Evolutionary conservation across 2,113 vertebrate species (phyloP), one percentile per base, ranked within the genome.

Genomic region (Dasyurus viverrinus): DNA sequence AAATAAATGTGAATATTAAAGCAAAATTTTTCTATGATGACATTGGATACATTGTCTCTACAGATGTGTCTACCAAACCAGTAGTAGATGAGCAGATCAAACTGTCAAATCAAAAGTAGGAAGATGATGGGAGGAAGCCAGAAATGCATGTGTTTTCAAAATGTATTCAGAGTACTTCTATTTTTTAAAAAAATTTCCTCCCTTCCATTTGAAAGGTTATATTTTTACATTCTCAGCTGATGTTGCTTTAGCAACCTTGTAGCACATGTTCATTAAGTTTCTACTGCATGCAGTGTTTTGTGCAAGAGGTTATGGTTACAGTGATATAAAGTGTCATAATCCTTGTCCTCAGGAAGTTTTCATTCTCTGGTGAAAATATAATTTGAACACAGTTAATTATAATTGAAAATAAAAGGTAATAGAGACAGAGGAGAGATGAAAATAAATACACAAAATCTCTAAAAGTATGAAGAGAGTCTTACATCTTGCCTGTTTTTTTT

Each of bases 141-240:
- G 27, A 7, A 57, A 54, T 50, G n/a, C 12, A 53, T 0, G 1
- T 55, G 60, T 90, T n/a, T 92, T 54, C 90, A 93, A 68, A 91
- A 92, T 91, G 52, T 26, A 50, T 54, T 30, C 24, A 19, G 27
- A 60, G 23, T 90, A 30, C 23, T 68, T 91, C 76, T 0, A 12
- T 94, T 93, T 95, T 92, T 97, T 48, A 7, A 7, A 7, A 0
- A 26, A 54, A 95, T 96, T 97, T 91, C 30, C 93, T 76, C 93
- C 97, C 48, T 96, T 97, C 97, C 96, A 94, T 90, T 47, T 96
- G 92, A 97, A 97, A 96, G 95, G 96, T 97, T 95, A 57, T 76
- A 42, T 76, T 76, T n/a, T 76, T 76, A 42, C 4, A 76, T 42
- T 84, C n/a, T 42, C 19, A 23, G 42, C n/a, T 84, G 19, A 23